Percentiles rank a stretch among this genome's conserved stretches.
Evolutionary conservation across 2,113 vertebrate genomes (phyloP).

Genomic region (Mus spicilegus): DNA sequence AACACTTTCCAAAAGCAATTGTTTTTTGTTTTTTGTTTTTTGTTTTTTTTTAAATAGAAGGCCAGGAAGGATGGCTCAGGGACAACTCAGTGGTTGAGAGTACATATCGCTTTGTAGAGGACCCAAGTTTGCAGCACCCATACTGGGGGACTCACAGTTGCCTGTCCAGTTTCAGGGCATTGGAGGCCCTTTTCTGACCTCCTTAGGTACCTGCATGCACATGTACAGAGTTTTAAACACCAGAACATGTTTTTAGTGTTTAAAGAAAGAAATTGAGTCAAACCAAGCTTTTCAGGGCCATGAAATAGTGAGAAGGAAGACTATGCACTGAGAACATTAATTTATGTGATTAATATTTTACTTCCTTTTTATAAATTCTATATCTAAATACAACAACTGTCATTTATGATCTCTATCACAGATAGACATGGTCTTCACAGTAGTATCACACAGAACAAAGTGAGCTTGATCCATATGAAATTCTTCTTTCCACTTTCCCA

Average conservation of each 20-base stretch:
- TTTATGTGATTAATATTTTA: not conserved
- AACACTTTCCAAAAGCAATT: slow-evolving; percentile 47
- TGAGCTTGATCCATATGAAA: not conserved
- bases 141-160: not conserved
- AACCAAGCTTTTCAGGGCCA: slow-evolving; percentile 55
- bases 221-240: not conserved
- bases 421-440: not conserved
- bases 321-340: slow-evolving; percentile 44
- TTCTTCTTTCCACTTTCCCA: not conserved
- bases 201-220: not conserved
- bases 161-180: not conserved
- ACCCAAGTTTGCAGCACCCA: not conserved
- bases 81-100: not conserved
- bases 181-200: not conserved
- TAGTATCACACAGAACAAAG: not conserved
- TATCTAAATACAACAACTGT: slow-evolving; percentile 5
- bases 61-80: not conserved
- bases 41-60: slow-evolving; percentile 48
- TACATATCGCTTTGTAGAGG: not conserved
- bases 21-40: not conserved
- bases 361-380: not conserved
- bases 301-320: slow-evolving; percentile 43
- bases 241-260: not conserved
- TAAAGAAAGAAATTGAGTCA: not conserved
- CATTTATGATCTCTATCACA: slow-evolving; percentile 22